Conservation (phyloP, 1,140 invertebrate genomes). For the Platyscapa corneri region DNA sequence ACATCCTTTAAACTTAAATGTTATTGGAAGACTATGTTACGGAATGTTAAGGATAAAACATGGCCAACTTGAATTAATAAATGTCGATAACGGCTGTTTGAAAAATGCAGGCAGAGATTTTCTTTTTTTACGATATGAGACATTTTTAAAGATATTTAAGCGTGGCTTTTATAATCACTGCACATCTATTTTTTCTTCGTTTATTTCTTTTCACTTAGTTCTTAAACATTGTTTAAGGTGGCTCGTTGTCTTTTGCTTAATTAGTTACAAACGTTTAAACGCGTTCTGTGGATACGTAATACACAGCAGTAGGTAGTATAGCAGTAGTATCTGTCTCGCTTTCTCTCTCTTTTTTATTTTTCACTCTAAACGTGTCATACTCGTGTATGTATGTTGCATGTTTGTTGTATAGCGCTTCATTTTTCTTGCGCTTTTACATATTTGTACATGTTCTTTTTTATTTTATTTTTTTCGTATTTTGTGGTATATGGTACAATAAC, state of each 20-base stretch:
- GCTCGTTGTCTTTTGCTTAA: constrained; percentile 43
- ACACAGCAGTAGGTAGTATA: constrained; percentile 48
- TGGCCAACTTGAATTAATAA: constrained; percentile 29
- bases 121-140: constrained; percentile 36
- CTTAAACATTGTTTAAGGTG: constrained; percentile 42
- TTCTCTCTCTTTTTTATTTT: constrained; percentile 50
- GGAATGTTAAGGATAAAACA: constrained; percentile 51
- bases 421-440: constrained; percentile 56
- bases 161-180: constrained; percentile 30
- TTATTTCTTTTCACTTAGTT: background rate
- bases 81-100: constrained; percentile 14
- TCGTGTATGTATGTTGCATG: constrained; percentile 34
- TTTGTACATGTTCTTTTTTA: constrained; percentile 57
- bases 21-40: constrained; percentile 54
- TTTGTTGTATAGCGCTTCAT: constrained; percentile 37
- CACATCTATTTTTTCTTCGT: background rate
- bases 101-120: constrained; percentile 22
- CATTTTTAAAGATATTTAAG: too few species aligned
- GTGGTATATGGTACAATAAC: constrained; percentile 68
- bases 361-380: constrained; percentile 50
- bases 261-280: constrained; percentile 51
- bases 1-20: constrained; percentile 47
- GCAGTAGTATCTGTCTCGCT: constrained; percentile 49
- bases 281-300: constrained; percentile 43
- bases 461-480: constrained; percentile 45